Percentiles rank a stretch among this genome's conserved stretches.
These are phyloP conservation scores for Cryptocephalus primarius DNA, from an alignment of 2,888 invertebrate genomes.

Conservation along the genomic window DNA sequence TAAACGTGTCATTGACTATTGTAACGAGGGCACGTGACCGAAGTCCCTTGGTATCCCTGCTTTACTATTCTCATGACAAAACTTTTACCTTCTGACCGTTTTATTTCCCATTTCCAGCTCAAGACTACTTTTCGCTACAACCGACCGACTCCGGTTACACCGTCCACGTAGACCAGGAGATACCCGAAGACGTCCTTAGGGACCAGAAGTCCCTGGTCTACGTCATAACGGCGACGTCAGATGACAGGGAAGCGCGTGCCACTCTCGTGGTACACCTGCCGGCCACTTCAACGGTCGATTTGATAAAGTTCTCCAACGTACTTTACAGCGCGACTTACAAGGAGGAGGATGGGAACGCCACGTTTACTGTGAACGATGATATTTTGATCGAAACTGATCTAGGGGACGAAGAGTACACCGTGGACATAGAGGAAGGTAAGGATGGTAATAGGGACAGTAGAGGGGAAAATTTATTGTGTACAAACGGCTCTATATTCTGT, in stretches of 20 bases:
- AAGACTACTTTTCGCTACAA: slow-evolving; percentile 3
- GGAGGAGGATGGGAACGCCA: slow-evolving; percentile 4
- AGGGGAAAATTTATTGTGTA: too few species aligned
- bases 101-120: too few species aligned
- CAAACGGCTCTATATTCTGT: too few species aligned
- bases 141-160: slow-evolving; percentile 1
- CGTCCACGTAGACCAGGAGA: slow-evolving; percentile 2
- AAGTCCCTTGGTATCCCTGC: too few species aligned
- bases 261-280: slow-evolving; percentile 10
- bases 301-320: slow-evolving; percentile 5
- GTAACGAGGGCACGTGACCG: too few species aligned
- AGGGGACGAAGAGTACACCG: not conserved
- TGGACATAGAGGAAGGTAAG: not conserved
- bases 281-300: not conserved
- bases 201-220: slow-evolving; percentile 7
- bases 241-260: slow-evolving; percentile 5
- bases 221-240: slow-evolving; percentile 9
- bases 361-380: not conserved
- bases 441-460: not conserved
- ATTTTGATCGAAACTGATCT: not conserved
- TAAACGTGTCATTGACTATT: too few species aligned
- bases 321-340: slow-evolving; percentile 12
- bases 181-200: slow-evolving; percentile 8
- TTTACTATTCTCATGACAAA: too few species aligned
- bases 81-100: too few species aligned